These are phyloP conservation scores for Lacerta bilineata DNA, from an alignment of 2,797 vertebrate species.

Conservation along the genomic window DNA sequence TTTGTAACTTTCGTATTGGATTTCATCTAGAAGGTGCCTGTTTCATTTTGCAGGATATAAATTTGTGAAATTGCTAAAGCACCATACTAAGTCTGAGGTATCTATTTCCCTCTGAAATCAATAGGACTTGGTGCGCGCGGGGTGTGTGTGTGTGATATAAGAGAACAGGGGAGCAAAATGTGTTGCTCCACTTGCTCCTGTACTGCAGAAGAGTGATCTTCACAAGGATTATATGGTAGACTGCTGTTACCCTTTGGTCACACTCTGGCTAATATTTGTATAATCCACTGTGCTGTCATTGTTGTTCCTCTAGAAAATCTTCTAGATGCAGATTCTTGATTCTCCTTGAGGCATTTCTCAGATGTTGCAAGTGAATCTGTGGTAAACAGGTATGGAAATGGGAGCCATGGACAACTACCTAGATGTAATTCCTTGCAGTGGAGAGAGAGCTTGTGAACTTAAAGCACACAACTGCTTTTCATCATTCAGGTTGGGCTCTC, in stretches of 20 bases:
- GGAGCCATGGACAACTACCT: not conserved
- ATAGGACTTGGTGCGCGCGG: not conserved
- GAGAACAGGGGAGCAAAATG: not conserved
- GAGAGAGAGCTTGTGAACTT: not conserved
- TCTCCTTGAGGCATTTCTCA: not conserved
- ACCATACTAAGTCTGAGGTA: not conserved
- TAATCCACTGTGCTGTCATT: not conserved
- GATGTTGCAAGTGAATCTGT: not conserved
- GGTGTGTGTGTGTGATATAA: not conserved
- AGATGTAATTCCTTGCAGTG: not conserved
- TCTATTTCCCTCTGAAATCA: not conserved
- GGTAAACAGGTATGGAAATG: not conserved
- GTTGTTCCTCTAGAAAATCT: not conserved
- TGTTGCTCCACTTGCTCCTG: not conserved
- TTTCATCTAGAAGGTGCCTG: not conserved
- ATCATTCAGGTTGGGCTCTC: not conserved
- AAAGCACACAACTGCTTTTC: not conserved
- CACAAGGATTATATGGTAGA: not conserved
- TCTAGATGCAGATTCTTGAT: not conserved
- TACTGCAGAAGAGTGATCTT: not conserved
- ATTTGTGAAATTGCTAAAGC: not conserved
- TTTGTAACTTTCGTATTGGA: not conserved
- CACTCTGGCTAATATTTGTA: too few relatives aligned
- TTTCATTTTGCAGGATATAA: not conserved
- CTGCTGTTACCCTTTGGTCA: not conserved